Evolutionary conservation across 2,797 vertebrate species (phyloP).

Genomic region (Onychomys leucogaster): DNA sequence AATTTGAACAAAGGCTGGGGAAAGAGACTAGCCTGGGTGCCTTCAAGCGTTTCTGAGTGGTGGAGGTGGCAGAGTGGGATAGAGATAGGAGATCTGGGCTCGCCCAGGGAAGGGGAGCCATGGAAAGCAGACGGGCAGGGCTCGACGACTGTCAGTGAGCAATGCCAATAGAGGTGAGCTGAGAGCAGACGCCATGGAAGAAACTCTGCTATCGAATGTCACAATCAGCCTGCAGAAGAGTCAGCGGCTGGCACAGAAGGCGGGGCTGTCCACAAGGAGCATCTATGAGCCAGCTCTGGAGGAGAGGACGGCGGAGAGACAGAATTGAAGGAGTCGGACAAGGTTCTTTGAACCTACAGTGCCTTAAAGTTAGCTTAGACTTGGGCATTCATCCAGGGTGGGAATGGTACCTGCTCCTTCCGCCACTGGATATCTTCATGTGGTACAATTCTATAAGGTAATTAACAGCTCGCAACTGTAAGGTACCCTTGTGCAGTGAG

Average conservation of each 20-base stretch:
- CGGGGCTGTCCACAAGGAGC: background rate
- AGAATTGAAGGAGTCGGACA: background rate
- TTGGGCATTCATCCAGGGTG: background rate
- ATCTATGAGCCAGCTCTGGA: background rate
- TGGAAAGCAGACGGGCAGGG: background rate
- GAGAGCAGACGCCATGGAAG: conserved; percentile 49
- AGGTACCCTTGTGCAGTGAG: background rate
- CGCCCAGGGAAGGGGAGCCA: background rate
- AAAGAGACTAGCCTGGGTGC: background rate
- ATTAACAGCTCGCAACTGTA: background rate
- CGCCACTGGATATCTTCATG: background rate
- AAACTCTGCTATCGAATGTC: conserved; percentile 76
- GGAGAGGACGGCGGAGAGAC: background rate
- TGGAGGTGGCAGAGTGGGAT: background rate
- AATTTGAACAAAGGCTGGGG: background rate
- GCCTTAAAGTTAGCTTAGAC: background rate
- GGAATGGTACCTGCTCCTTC: accelerated
- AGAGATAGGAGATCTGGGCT: background rate
- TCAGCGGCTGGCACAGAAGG: conserved; percentile 69
- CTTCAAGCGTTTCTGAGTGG: background rate
- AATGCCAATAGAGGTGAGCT: background rate
- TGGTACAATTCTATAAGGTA: background rate
- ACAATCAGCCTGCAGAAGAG: conserved; percentile 66
- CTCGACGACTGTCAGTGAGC: background rate
- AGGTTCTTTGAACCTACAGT: background rate